Evolutionary conservation across 2,888 invertebrate genomes (phyloP).

Genomic region (Apeira syringaria): DNA sequence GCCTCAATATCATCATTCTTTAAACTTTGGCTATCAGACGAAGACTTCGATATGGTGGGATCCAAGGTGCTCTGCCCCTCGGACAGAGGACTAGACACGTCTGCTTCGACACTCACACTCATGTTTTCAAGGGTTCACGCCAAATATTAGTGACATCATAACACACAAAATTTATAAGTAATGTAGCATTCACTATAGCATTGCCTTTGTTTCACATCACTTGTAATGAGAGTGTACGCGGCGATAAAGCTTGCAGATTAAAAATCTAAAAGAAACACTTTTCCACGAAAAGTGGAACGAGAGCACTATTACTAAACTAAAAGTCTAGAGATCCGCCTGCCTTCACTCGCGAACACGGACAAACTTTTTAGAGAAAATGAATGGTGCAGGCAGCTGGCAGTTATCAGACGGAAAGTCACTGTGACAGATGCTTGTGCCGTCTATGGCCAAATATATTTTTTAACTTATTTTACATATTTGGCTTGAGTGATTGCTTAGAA

Average conservation of each 20-base stretch:
- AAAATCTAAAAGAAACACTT: slow-evolving; percentile 56
- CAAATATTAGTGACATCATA: slow-evolving; percentile 75
- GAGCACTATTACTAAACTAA: slow-evolving; percentile 66
- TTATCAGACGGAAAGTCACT: slow-evolving; percentile 38
- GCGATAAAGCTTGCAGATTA: slow-evolving; percentile 39
- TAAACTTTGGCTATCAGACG: slow-evolving; percentile 56
- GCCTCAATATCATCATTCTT: slow-evolving; percentile 59
- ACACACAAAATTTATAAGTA: slow-evolving; percentile 39
- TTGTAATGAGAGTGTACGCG: slow-evolving; percentile 39
- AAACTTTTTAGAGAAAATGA: slow-evolving; percentile 40
- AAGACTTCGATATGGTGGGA: slow-evolving; percentile 58
- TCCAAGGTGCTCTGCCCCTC: slow-evolving; percentile 67
- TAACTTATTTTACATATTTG: too few relatives aligned
- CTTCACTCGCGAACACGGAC: slow-evolving; percentile 63
- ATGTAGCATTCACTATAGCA: slow-evolving; percentile 23
- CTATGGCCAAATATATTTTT: too few relatives aligned
- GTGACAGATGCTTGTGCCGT: slow-evolving; percentile 59
- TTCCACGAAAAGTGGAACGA: slow-evolving; percentile 79
- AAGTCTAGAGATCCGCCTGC: slow-evolving; percentile 65
- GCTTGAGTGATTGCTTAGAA: too few relatives aligned
- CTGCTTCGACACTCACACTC: slow-evolving; percentile 75
- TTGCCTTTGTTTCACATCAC: slow-evolving; percentile 50
- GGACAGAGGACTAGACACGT: slow-evolving; percentile 71
- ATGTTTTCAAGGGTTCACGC: slow-evolving; percentile 76
- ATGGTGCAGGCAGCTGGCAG: slow-evolving; percentile 25